Evolutionary conservation across 1,140 invertebrate genomes (phyloP).

Genomic region (Microvelia longipes): DNA sequence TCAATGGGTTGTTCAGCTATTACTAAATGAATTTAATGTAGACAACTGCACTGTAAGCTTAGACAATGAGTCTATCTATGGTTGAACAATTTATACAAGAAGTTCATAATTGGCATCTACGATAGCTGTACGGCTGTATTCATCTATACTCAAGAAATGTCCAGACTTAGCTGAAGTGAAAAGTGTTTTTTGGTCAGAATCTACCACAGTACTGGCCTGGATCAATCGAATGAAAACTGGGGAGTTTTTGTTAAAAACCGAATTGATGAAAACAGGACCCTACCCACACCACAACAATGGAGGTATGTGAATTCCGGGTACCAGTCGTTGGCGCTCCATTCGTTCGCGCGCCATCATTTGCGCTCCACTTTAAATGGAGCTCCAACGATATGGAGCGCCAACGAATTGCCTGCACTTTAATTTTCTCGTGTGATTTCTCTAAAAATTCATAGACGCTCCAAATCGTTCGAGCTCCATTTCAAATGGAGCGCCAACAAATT

Average conservation of each 20-base stretch:
- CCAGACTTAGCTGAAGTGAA: slow-evolving; percentile 11
- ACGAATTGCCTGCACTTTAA: no score
- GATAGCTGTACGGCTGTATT: slow-evolving; percentile 23
- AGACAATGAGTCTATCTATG: no score
- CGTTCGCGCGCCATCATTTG: no score
- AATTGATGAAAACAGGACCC: slow-evolving; percentile 25
- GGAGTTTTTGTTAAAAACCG: slow-evolving; percentile 30
- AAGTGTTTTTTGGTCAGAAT: slow-evolving; percentile 26
- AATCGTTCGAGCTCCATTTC: no score
- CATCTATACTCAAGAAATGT: background rate
- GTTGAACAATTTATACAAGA: no score
- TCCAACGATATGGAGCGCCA: no score
- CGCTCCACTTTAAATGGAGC: no score
- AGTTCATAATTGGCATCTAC: slow-evolving; percentile 28
- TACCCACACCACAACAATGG: background rate
- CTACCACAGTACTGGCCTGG: slow-evolving; percentile 25
- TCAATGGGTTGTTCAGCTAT: background rate
- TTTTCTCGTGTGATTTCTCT: no score
- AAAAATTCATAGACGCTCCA: no score
- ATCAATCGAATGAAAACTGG: slow-evolving; percentile 21
- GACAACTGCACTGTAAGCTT: background rate
- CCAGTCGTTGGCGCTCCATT: no score
- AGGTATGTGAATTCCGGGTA: background rate
- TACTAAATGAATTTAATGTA: background rate
- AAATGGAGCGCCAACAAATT: no score